Base-by-base conservation (phyloP, 64 coral and sea anemone genomes). In the Cladopsammia gracilis region DNA sequence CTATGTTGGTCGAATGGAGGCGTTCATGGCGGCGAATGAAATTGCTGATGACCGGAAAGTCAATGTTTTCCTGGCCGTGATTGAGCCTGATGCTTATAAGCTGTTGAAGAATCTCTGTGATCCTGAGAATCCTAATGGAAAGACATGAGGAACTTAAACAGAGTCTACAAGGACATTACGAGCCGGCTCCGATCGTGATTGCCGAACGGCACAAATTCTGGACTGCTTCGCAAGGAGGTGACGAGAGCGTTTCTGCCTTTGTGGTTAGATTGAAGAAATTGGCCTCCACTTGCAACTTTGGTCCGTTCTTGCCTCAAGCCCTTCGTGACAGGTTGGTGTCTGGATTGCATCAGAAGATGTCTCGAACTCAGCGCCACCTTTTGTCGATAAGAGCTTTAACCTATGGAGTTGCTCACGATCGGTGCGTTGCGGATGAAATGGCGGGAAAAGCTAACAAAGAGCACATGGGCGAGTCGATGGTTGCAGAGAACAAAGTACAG, bases 61-160 rank as follows among this genome's bases (percentile, higher is more conserved):
- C 9, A 43, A 80, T 48, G 90, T 92, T 60, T 58, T 86, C 58
- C 80, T 85, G 10, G 78, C 90, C 42, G 77, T 81, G 24, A 71
- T 86, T 26, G 90, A 70, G 42, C 62, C 81, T 75, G 49, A 92
- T 23, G 58, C 90, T 80, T 92, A 86, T 42, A 81, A 71, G 42
- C 56, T 92, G 70, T 76, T 90, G 47, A 92, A 81, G 69, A 92
- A 92, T 76, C 57, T 92, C 1, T 70, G 77, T 20, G 65, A 80
- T 25, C 90, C 90, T 25, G 90, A 85, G 1, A 85, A 77, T 8
- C 90, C 57, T 6, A 85, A 92, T 18, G 66, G 23, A 10, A 86
- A 76, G 45, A 48, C 61, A 13, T 65, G 8, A 9, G 20, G 53
- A 86, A n/a, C 19, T 92, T 19, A 59, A 54, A 13, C 13, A 70